A percentile compares a stretch with the other conserved stretches of the same genome.
Evolutionary conservation across 2,888 invertebrate genomes (phyloP).

Genomic region (Leptura quadrifasciata): DNA sequence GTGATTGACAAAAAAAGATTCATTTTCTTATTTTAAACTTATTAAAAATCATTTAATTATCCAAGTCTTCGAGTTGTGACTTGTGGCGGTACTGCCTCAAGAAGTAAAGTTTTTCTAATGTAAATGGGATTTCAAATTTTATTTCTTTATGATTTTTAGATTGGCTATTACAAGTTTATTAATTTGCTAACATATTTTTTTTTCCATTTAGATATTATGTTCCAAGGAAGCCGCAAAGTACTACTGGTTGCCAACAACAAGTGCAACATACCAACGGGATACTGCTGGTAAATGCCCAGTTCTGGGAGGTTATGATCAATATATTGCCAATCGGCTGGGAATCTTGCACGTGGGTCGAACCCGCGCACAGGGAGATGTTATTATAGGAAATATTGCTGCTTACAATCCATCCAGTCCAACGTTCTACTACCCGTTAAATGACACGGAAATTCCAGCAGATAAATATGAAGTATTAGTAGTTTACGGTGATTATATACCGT

Average conservation of each 20-base stretch:
- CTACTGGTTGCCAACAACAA: conserved; percentile 23
- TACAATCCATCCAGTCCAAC: neutral
- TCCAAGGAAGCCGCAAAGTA: conserved; percentile 14
- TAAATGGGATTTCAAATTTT: too few species aligned
- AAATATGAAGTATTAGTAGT: neutral
- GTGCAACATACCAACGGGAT: neutral
- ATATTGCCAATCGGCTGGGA: neutral
- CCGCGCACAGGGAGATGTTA: neutral
- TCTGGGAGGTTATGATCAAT: conserved; percentile 6
- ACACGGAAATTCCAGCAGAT: neutral
- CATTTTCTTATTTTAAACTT: too few species aligned
- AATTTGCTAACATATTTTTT: neutral
- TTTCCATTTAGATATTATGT: conserved; percentile 22
- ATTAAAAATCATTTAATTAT: too few species aligned
- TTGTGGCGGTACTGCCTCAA: too few species aligned
- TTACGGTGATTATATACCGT: too few species aligned
- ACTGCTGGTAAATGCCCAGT: neutral
- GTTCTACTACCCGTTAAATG: conserved; percentile 5
- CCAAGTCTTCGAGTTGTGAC: too few species aligned
- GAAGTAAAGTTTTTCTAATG: too few species aligned
- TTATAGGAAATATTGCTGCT: conserved; percentile 13
- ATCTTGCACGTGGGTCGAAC: neutral
- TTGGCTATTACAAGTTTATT: too few species aligned
- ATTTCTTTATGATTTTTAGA: too few species aligned
- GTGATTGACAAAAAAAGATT: too few species aligned